These are phyloP conservation scores for Lepisosteus osseus DNA, from an alignment of 2,113 vertebrate genomes.

Conservation along the genomic window DNA sequence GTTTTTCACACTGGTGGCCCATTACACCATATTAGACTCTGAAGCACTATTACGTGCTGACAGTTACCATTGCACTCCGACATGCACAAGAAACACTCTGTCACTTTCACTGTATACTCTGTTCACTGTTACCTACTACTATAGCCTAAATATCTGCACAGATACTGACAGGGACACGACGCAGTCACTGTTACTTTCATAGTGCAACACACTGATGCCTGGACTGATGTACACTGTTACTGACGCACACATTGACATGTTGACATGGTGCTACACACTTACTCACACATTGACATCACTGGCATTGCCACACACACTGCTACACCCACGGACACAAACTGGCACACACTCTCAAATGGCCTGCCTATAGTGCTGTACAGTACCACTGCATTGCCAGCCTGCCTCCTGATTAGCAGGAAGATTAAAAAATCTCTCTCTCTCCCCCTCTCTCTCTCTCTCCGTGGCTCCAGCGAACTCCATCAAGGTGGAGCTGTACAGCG, in stretches of 20 bases:
- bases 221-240: too few relatives aligned
- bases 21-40: too few relatives aligned
- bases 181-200: too few relatives aligned
- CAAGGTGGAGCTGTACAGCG: constrained; percentile 93
- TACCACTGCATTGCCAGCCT: background rate
- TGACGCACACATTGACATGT: too few relatives aligned
- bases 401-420: background rate
- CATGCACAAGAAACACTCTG: too few relatives aligned
- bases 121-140: background rate
- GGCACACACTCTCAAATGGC: background rate
- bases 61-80: too few relatives aligned
- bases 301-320: background rate
- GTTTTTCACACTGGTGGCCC: too few relatives aligned
- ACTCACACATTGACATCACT: background rate
- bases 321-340: background rate
- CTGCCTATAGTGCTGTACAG: background rate
- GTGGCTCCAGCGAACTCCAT: constrained; percentile 79
- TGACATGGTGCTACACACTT: background rate
- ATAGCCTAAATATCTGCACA: too few relatives aligned
- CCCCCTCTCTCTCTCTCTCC: constrained; percentile 1
- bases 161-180: too few relatives aligned
- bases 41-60: too few relatives aligned
- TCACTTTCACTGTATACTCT: background rate
- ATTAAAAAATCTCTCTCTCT: background rate
- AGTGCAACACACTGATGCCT: too few relatives aligned